These are phyloP conservation scores for Tachina fera DNA, from an alignment of 2,888 invertebrate genomes.

Conservation along the genomic window DNA sequence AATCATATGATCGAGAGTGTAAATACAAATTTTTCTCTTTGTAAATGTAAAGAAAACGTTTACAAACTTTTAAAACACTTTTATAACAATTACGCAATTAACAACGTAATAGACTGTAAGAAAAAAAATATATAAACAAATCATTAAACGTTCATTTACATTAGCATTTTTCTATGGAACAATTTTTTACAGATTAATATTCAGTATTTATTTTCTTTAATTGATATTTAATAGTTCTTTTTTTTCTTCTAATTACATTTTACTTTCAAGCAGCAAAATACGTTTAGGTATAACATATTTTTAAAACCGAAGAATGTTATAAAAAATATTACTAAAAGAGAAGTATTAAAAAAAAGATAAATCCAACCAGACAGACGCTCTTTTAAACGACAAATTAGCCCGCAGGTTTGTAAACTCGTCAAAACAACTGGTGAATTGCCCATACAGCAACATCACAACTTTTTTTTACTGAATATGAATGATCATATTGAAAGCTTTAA, in stretches of 20 bases:
- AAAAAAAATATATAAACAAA: constrained; percentile 7
- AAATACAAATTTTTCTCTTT: not conserved
- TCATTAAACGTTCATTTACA: constrained; percentile 50
- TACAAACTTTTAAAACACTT: not conserved
- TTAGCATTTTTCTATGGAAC: not conserved
- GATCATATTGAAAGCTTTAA: constrained; percentile 16
- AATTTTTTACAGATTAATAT: not conserved
- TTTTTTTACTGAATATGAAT: not conserved
- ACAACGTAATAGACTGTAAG: not conserved
- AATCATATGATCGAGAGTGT: too few species aligned
- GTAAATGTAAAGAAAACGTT: not conserved
- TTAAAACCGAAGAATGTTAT: not conserved
- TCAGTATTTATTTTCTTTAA: constrained; percentile 8
- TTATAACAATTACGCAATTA: not conserved
- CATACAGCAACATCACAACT: constrained; percentile 2
- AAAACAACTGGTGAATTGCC: constrained; percentile 28
- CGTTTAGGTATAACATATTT: constrained; percentile 32
- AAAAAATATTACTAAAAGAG: not conserved
- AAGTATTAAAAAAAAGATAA: not conserved
- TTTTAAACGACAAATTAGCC: constrained; percentile 55
- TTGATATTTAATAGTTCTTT: constrained; percentile 18
- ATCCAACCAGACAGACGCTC: constrained; percentile 48
- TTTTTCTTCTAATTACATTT: not conserved
- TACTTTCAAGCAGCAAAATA: constrained; percentile 1
- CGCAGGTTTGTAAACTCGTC: constrained; percentile 59